phyloP scores from a whole-genome alignment of 2,888 invertebrate species.

The Drosophila paranaensis region DNA sequence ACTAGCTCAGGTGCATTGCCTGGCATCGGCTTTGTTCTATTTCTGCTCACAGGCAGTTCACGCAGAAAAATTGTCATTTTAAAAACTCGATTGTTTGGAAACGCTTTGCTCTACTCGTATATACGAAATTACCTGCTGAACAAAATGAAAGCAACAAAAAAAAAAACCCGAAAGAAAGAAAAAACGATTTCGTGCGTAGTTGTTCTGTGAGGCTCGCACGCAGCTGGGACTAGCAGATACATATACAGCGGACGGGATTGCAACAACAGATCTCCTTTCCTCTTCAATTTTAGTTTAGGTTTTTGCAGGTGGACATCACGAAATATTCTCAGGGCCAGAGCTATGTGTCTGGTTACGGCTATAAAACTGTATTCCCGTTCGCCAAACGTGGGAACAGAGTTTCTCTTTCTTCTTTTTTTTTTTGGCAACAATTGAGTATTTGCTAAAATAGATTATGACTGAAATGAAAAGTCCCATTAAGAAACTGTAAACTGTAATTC shows the following conservation, averaged over 20 bases:
- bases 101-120: constrained; percentile 32
- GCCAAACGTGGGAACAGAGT: constrained; percentile 67
- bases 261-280: constrained; percentile 74
- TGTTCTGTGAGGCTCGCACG: constrained; percentile 45
- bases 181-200: constrained; percentile 57
- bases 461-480: background rate
- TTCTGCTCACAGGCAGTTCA: constrained; percentile 36
- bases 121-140: constrained; percentile 49
- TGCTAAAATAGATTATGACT: constrained; percentile 26
- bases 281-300: constrained; percentile 50
- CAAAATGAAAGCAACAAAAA: constrained; percentile 30
- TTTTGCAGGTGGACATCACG: constrained; percentile 69
- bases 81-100: constrained; percentile 76
- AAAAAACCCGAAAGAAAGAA: constrained; percentile 39
- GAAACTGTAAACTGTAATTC: no score
- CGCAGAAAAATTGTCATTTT: constrained; percentile 69
- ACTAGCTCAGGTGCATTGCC: constrained; percentile 64
- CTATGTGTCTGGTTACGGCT: constrained; percentile 63
- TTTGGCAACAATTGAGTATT: constrained; percentile 46
- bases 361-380: constrained; percentile 62
- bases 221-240: constrained; percentile 48
- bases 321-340: constrained; percentile 69
- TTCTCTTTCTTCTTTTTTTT: constrained; percentile 16
- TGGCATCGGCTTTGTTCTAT: constrained; percentile 64
- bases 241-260: constrained; percentile 52